Evolutionary conservation across 2,797 vertebrate species (phyloP), one percentile per base, ranked within the genome.

Genomic region (Sebastes baramenuke): DNA sequence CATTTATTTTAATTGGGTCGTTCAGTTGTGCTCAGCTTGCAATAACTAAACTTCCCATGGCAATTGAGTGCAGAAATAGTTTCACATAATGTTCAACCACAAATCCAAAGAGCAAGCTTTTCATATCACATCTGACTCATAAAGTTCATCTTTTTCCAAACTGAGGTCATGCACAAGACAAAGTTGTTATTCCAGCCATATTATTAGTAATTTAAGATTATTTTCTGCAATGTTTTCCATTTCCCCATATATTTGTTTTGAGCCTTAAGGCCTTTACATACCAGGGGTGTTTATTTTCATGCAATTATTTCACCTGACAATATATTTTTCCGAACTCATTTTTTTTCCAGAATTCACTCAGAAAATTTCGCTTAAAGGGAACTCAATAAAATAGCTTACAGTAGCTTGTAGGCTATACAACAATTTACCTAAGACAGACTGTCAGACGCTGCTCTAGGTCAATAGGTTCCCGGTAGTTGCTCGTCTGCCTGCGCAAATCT

Each of bases 1-100:
- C 46, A 62, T 83, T 81, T 76, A 42, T 29, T 75, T 75, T 72
- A 80, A 88, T 54, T 73, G 34, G 32, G 66, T 81, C 49, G 70
- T 79, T 82, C 42, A 38, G 22, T 72, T 77, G 3, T 70, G 66
- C 80, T 79, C n/a, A 25, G 16, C 30, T 83, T 70, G 36, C 30
- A 68, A 61, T 80, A 77, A 81, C 34, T 52, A 46, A 46, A 38
- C 66, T 60, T 71, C 70, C 14, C 55, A 20, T 61, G 25, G 36
- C 55, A 32, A 64, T 22, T 34, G 20, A 67, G 30, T 55, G 67
- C 70, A 38, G 32, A 67, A 60, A 67, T 38, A 58, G n/a, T 67
- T 79, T 74, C 60, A 61, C 20, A 42, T 71, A 20, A 46, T 61
- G 6, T 42, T 79, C 30, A 62, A 81, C 46, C 38, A 55, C 20